Percentiles rank a stretch among this genome's conserved stretches.
These are phyloP conservation scores for Metalampra italica DNA, from an alignment of 2,888 invertebrate species.

Conservation along the genomic window DNA sequence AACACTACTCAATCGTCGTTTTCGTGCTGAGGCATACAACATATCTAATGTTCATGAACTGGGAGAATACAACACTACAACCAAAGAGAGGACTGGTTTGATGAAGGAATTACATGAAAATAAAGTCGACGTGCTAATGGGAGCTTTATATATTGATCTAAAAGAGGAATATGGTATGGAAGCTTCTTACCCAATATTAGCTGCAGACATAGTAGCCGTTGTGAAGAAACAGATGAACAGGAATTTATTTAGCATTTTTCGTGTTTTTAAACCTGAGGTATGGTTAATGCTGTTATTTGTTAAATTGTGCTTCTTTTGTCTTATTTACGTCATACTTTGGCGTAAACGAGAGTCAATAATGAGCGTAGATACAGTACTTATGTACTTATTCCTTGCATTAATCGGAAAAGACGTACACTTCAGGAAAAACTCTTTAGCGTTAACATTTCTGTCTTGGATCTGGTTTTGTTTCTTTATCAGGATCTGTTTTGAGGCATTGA, in stretches of 20 bases:
- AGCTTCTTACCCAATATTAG: neutral
- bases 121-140: constrained; percentile 1
- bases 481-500: constrained; percentile 2
- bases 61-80: neutral
- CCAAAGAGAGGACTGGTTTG: constrained; percentile 1
- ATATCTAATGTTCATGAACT: neutral
- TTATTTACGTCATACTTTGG: neutral
- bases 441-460: constrained; percentile 4
- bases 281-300: neutral
- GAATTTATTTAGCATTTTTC: constrained; percentile 1
- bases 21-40: neutral
- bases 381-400: neutral
- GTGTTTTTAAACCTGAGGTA: neutral
- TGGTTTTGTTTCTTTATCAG: constrained; percentile 5
- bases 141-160: neutral
- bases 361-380: neutral
- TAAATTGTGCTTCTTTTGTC: neutral
- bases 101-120: constrained; percentile 1
- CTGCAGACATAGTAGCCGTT: neutral
- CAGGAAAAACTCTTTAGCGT: neutral
- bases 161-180: neutral
- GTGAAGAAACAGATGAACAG: constrained; percentile 1
- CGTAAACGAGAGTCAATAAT: neutral
- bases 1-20: neutral
- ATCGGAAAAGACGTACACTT: constrained; percentile 2